Evolutionary conservation across 2,113 vertebrate genomes (phyloP), one percentile per base, ranked within the genome.

Genomic region (Oriolus oriolus): DNA sequence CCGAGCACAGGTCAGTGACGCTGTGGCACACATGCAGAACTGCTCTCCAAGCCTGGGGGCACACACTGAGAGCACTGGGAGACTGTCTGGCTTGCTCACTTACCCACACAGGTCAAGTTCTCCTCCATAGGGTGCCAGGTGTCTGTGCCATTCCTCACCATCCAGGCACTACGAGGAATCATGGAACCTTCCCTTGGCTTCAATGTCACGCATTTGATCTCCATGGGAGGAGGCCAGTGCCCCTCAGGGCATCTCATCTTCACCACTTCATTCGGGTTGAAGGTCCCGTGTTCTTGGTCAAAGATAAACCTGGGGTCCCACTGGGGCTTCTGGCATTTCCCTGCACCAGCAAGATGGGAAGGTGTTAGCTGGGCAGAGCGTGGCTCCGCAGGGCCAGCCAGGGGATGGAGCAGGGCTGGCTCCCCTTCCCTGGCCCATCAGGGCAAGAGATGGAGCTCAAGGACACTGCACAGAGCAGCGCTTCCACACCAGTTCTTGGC

Each of bases 1-100:
- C 19, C 0, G 0, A 69, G 30, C 37, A 39, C n/a, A 37, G 21
- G 27, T 7, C 61, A 30, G 21, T 50, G 24, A 30, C 0, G 0
- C 35, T 42, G 37, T 35, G 63, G 27, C 18, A 42, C 26, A 61
- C 9, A 16, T 10, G 6, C 28, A 26, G 31, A 21, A 8, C 23
- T 20, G 8, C 16, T 41, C 24, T 66, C 37, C 24, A 13, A 57
- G 61, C n/a, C n/a, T 42, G 21, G 6, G 7, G 28, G 16, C 16
- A 49, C 14, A 42, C 35, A 9, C 39, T 52, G 39, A 44, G 59
- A 63, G 30, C 22, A 13, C 31, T 37, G 26, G 16, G 22, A 49
- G 30, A 24, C 15, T 13, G 27, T 21, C 44, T 49, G 45, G 2
- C 52, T 61, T 8, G 1, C 16, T 70, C 54, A 78, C 93, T 94